phyloP scores from a whole-genome alignment of 2,113 vertebrate species.

The Xenopus tropicalis region DNA sequence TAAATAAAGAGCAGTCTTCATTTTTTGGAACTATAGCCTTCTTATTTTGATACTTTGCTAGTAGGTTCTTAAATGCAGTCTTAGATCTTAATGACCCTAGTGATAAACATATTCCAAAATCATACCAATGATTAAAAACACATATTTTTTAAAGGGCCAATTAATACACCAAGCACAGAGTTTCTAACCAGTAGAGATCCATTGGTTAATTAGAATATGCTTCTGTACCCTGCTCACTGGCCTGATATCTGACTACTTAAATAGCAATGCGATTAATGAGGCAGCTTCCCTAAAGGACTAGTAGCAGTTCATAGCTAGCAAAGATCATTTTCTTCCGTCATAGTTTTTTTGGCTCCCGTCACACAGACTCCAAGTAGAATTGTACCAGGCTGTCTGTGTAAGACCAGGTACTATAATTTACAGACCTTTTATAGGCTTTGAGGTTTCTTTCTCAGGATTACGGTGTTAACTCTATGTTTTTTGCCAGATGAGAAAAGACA shows the following conservation, averaged over 20 bases:
- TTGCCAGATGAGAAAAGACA: not conserved
- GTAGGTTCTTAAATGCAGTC: too few relatives aligned
- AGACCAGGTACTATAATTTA: conserved; percentile 14
- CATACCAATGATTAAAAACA: too few relatives aligned
- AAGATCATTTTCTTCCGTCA: not conserved
- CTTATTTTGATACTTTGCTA: too few relatives aligned
- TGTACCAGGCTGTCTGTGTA: not conserved
- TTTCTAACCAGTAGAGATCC: conserved; percentile 1
- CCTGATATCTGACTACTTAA: not conserved
- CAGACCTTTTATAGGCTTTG: conserved; percentile 18
- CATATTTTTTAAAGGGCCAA: too few relatives aligned
- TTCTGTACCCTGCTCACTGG: not conserved
- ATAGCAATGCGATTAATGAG: conserved; percentile 21
- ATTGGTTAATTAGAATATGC: conserved; percentile 16
- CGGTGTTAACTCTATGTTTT: not conserved
- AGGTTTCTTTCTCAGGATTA: conserved; percentile 33
- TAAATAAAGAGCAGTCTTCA: too few relatives aligned
- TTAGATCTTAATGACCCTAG: too few relatives aligned
- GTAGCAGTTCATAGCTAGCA: not conserved
- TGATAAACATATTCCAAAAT: too few relatives aligned
- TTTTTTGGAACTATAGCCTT: too few relatives aligned
- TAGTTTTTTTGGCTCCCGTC: conserved; percentile 2
- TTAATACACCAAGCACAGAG: too few relatives aligned
- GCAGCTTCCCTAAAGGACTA: not conserved
- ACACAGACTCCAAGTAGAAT: conserved; percentile 13